Evolutionary conservation across 1,140 invertebrate genomes (phyloP).

Genomic region (Melipona quadrifasciata): DNA sequence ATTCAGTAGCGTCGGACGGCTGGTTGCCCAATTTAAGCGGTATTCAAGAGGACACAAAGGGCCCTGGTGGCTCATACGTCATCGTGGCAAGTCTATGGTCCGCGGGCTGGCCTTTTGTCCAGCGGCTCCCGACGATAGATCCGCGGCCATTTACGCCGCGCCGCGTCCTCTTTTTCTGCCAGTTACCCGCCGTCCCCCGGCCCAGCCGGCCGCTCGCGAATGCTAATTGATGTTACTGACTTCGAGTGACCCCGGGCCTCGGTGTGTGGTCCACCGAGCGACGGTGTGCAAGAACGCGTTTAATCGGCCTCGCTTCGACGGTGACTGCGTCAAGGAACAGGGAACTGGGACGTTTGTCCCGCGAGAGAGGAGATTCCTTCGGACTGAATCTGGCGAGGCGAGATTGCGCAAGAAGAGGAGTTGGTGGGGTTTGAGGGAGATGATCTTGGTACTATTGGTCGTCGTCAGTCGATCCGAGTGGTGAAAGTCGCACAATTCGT

Average conservation of each 20-base stretch:
- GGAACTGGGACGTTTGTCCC: constrained; percentile 17
- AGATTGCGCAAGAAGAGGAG: neutral
- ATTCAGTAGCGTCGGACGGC: constrained; percentile 69
- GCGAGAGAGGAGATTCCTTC: neutral
- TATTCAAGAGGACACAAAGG: constrained; percentile 79
- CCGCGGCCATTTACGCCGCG: constrained; percentile 63
- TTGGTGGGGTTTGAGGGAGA: neutral
- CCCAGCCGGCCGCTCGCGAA: constrained; percentile 65
- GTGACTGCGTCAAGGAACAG: neutral
- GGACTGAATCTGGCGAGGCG: neutral
- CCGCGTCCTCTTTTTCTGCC: neutral
- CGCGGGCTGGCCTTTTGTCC: constrained; percentile 51
- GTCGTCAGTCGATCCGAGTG: neutral
- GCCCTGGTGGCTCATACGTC: constrained; percentile 76
- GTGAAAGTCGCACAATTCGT: neutral
- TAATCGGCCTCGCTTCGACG: constrained; percentile 6
- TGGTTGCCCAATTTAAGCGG: constrained; percentile 76
- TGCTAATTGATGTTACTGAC: constrained; percentile 76
- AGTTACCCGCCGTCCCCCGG: constrained; percentile 4
- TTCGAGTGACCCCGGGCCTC: constrained; percentile 47
- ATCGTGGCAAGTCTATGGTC: constrained; percentile 72
- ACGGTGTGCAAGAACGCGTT: neutral
- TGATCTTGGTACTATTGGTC: neutral
- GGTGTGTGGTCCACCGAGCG: constrained; percentile 64
- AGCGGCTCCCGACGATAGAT: constrained; percentile 56